phyloP scores from a whole-genome alignment of 1,140 invertebrate genomes.

The Heliconius himera region DNA sequence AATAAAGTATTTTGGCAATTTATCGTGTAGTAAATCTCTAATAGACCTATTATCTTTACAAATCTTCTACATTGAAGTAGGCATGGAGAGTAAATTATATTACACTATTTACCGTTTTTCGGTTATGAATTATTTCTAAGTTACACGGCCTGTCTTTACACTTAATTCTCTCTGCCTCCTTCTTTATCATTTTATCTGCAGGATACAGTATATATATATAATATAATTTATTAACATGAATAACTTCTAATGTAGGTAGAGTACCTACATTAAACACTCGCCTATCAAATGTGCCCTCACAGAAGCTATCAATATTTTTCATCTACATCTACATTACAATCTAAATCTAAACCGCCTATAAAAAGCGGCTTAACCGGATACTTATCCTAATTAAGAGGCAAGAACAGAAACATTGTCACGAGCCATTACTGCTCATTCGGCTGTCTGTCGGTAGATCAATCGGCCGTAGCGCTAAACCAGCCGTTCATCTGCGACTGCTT shows the following conservation, averaged over 20 bases:
- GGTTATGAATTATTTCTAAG: too few relatives aligned
- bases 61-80: too few relatives aligned
- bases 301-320: neutral
- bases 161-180: too few relatives aligned
- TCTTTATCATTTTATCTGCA: too few relatives aligned
- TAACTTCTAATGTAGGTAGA: too few relatives aligned
- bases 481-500: slow-evolving; percentile 61
- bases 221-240: too few relatives aligned
- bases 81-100: neutral
- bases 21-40: neutral
- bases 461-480: slow-evolving; percentile 60
- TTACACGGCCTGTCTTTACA: neutral
- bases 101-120: neutral
- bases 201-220: too few relatives aligned
- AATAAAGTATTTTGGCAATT: slow-evolving; percentile 26
- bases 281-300: too few relatives aligned
- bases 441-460: slow-evolving; percentile 60
- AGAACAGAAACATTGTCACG: slow-evolving; percentile 66
- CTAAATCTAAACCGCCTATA: slow-evolving; percentile 26
- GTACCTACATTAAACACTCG: too few relatives aligned
- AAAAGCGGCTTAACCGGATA: slow-evolving; percentile 69
- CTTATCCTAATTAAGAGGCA: slow-evolving; percentile 77
- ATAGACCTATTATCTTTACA: too few relatives aligned
- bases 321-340: slow-evolving; percentile 12
- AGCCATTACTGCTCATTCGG: slow-evolving; percentile 59